Evolutionary conservation across 1,140 invertebrate species (phyloP).

Genomic region (Drosophila kohkoa): DNA sequence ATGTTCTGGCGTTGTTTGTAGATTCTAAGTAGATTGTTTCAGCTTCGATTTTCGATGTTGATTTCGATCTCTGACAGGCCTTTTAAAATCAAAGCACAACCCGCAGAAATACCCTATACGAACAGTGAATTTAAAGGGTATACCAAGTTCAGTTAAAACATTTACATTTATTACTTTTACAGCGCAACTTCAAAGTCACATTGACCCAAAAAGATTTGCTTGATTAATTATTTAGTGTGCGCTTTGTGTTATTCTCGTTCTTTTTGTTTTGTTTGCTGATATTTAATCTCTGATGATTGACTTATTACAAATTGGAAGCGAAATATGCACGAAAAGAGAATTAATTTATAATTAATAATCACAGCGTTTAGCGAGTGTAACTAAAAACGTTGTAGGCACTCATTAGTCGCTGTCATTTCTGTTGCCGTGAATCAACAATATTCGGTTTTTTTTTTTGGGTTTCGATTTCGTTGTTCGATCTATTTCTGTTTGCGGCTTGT

Average conservation of each 20-base stretch:
- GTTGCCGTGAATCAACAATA: no score
- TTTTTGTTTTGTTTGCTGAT: conserved; percentile 17
- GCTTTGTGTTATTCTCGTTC: conserved; percentile 15
- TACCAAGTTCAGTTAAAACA: background rate
- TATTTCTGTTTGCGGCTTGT: conserved; percentile 29
- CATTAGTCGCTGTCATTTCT: conserved; percentile 29
- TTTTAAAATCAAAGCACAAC: conserved; percentile 39
- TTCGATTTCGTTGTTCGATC: conserved; percentile 56
- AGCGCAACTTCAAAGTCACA: conserved; percentile 7
- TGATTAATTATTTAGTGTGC: conserved; percentile 49
- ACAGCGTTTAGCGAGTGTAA: conserved; percentile 63
- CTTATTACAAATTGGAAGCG: conserved; percentile 60
- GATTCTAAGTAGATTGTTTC: conserved; percentile 23
- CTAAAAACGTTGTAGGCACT: conserved; percentile 54
- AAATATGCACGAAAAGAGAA: conserved; percentile 36
- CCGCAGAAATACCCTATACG: conserved; percentile 13
- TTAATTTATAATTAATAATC: conserved; percentile 65
- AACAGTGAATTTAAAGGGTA: no score
- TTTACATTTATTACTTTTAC: background rate
- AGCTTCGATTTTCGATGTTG: conserved; percentile 4
- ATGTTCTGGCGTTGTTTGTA: conserved; percentile 39
- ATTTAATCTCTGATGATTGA: conserved; percentile 64
- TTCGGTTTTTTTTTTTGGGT: background rate
- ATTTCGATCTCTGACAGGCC: conserved; percentile 35
- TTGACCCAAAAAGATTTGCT: background rate